These are phyloP conservation scores for Panthera uncia DNA, from an alignment of 2,113 vertebrate genomes.

Conservation along the genomic window DNA sequence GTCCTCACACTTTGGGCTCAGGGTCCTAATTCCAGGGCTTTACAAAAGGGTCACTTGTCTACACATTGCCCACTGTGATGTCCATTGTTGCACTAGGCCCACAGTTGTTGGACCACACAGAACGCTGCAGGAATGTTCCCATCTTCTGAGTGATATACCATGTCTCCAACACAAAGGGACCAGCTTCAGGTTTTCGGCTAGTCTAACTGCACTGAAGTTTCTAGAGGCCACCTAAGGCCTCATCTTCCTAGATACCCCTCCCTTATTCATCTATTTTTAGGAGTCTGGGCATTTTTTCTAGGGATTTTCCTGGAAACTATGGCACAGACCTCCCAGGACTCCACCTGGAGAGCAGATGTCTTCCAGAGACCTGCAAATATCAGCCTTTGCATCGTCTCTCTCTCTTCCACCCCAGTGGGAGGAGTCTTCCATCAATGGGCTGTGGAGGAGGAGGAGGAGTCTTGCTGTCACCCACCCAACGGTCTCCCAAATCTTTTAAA, in stretches of 20 bases:
- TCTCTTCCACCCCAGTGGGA: background rate
- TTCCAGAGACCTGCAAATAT: background rate
- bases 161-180: background rate
- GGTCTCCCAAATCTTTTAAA: background rate
- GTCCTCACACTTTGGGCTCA: background rate
- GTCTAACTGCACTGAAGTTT: background rate
- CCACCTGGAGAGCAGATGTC: background rate
- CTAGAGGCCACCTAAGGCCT: background rate
- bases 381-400: background rate
- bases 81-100: background rate
- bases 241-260: background rate
- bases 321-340: background rate
- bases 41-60: background rate
- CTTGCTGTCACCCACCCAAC: background rate
- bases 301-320: background rate
- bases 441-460: rapidly evolving
- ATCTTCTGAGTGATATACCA: background rate
- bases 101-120: background rate
- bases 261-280: background rate
- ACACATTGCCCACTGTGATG: background rate
- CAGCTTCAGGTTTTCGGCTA: background rate
- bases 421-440: rapidly evolving
- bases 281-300: background rate
- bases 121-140: background rate
- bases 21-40: background rate